Evolutionary conservation across 2,888 invertebrate species (phyloP).

Genomic region (Diachrysia chrysitis): DNA sequence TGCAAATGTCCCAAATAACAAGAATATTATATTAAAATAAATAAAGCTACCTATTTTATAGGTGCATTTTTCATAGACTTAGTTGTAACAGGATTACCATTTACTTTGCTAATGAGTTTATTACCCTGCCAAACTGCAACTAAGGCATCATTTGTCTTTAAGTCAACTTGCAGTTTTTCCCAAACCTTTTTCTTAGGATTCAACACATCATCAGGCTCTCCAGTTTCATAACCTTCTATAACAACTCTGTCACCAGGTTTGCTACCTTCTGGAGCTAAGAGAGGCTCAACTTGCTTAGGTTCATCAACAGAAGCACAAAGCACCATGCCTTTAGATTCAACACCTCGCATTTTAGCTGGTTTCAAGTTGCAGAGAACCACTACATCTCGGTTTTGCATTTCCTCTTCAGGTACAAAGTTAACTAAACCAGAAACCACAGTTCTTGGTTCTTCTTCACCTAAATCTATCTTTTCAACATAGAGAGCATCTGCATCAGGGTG

Average conservation of each 20-base stretch:
- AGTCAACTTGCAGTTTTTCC: conserved; percentile 96
- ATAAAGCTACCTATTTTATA: conserved; percentile 90
- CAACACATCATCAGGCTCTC: conserved; percentile 94
- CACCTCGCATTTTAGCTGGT: conserved; percentile 98
- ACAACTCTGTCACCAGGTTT: conserved; percentile 95
- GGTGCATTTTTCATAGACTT: conserved; percentile 94
- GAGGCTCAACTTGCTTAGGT: conserved; percentile 95
- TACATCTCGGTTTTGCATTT: conserved; percentile 96
- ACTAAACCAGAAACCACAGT: conserved; percentile 97
- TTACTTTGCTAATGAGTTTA: conserved; percentile 91
- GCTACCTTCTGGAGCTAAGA: conserved; percentile 93
- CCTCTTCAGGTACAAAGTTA: conserved; percentile 96
- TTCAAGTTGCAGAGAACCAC: conserved; percentile 98
- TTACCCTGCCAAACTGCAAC: conserved; percentile 96
- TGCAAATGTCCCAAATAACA: conserved; percentile 10
- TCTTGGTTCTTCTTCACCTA: conserved; percentile 93
- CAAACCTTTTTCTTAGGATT: conserved; percentile 99
- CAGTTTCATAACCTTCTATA: conserved; percentile 94
- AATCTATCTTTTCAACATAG: conserved; percentile 97
- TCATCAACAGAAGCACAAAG: conserved; percentile 95
- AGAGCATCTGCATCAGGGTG: conserved; percentile 98
- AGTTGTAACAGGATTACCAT: conserved; percentile 93
- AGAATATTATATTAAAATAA: conserved; percentile 30
- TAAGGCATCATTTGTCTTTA: conserved; percentile 92
- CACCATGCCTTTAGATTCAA: conserved; percentile 98